phyloP scores from a whole-genome alignment of 2,888 invertebrate genomes.

The Agrypnus murinus region DNA sequence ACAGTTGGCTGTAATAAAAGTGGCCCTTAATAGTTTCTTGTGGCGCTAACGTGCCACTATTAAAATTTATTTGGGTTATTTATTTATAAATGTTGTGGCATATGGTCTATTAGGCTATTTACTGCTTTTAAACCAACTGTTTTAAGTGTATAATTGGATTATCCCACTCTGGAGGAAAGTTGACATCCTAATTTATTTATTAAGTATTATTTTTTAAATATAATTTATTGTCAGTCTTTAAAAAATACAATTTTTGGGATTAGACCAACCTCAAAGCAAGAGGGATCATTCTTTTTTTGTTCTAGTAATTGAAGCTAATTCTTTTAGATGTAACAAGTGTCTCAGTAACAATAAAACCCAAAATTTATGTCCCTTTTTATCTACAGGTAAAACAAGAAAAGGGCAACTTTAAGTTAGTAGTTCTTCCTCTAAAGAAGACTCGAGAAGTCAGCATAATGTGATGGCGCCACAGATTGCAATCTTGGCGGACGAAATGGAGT shows the following conservation, averaged over 20 bases:
- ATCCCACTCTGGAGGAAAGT: neutral
- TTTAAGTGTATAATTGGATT: slow-evolving; percentile 43
- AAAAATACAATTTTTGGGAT: too few species aligned
- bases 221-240: too few species aligned
- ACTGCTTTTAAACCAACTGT: slow-evolving; percentile 39
- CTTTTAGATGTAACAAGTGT: slow-evolving; percentile 9
- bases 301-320: neutral
- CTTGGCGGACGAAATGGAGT: slow-evolving; percentile 51
- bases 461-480: slow-evolving; percentile 54
- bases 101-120: slow-evolving; percentile 60
- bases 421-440: slow-evolving; percentile 8
- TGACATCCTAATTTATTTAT: slow-evolving; percentile 36
- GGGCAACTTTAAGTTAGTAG: slow-evolving; percentile 14
- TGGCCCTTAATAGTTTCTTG: slow-evolving; percentile 63
- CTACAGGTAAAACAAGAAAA: slow-evolving; percentile 27
- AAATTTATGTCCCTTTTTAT: slow-evolving; percentile 11
- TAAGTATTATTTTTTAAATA: too few species aligned
- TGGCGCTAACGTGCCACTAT: slow-evolving; percentile 64
- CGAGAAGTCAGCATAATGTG: slow-evolving; percentile 49
- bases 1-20: slow-evolving; percentile 66
- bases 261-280: neutral
- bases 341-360: neutral
- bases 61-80: slow-evolving; percentile 66
- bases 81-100: slow-evolving; percentile 64
- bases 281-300: neutral